Evolutionary conservation across 2,113 vertebrate genomes (phyloP).

Genomic region (Oostethus manadensis): DNA sequence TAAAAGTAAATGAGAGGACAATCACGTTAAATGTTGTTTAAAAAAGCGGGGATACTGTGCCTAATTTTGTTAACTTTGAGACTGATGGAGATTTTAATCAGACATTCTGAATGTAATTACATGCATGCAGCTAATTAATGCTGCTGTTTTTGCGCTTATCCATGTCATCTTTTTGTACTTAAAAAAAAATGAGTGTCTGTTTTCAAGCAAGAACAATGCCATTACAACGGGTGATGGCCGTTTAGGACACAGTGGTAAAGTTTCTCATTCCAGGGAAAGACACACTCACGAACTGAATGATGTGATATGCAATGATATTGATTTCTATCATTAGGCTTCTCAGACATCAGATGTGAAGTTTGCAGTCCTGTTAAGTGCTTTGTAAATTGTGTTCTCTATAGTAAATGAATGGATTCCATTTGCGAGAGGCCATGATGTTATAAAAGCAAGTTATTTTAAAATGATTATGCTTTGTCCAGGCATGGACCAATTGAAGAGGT

Average conservation of each 20-base stretch:
- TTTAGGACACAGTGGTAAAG: neutral
- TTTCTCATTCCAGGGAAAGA: slow-evolving; percentile 24
- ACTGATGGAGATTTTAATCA: slow-evolving; percentile 55
- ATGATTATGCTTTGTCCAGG: slow-evolving; percentile 35
- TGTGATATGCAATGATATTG: slow-evolving; percentile 55
- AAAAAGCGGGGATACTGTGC: slow-evolving; percentile 5
- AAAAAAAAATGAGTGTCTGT: slow-evolving; percentile 20
- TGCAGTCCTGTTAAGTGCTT: slow-evolving; percentile 70
- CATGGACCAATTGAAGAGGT: slow-evolving; percentile 35
- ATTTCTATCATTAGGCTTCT: slow-evolving; percentile 55
- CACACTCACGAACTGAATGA: slow-evolving; percentile 48
- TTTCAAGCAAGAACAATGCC: neutral
- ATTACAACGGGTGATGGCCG: neutral
- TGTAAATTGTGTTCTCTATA: slow-evolving; percentile 62
- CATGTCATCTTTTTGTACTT: slow-evolving; percentile 31
- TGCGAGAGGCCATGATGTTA: slow-evolving; percentile 44
- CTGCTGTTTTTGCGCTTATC: slow-evolving; percentile 17
- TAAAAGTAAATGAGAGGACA: slow-evolving; percentile 39
- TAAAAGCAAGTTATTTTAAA: slow-evolving; percentile 65
- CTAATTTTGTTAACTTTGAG: slow-evolving; percentile 50
- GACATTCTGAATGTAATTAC: slow-evolving; percentile 61
- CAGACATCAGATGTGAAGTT: slow-evolving; percentile 59
- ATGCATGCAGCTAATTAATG: slow-evolving; percentile 59
- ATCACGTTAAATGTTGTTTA: slow-evolving; percentile 26
- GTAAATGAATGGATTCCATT: slow-evolving; percentile 62